Percentiles rank a stretch among this genome's conserved stretches.
Conservation (phyloP, 2,113 vertebrate species). For the Bujurquina vittata region DNA sequence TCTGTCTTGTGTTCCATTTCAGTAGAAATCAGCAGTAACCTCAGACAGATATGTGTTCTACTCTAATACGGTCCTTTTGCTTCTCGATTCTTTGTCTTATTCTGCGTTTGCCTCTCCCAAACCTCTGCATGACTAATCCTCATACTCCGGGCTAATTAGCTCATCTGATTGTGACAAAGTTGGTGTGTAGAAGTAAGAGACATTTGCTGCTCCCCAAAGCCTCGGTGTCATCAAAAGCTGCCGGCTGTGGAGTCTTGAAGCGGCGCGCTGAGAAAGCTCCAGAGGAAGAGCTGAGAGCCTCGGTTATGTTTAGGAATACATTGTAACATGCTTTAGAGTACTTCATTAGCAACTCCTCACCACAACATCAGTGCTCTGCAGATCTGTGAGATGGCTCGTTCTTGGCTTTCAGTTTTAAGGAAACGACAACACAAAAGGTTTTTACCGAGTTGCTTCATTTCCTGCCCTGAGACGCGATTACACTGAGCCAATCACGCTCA, state of each 20-base stretch:
- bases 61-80: background rate
- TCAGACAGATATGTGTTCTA: background rate
- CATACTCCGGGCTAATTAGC: constrained; percentile 74
- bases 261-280: constrained; percentile 12
- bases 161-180: constrained; percentile 75
- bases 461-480: background rate
- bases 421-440: background rate
- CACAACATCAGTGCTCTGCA: background rate
- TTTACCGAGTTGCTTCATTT: background rate
- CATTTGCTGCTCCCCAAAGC: constrained; percentile 58
- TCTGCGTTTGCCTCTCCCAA: background rate
- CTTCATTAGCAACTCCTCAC: constrained; percentile 22
- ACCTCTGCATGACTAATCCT: constrained; percentile 58
- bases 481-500: background rate
- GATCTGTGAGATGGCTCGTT: background rate
- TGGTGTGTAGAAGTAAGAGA: constrained; percentile 38
- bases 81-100: constrained; percentile 29
- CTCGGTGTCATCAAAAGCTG: constrained; percentile 42
- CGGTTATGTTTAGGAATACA: background rate
- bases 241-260: constrained; percentile 58
- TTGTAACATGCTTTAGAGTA: background rate
- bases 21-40: background rate
- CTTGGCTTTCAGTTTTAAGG: background rate
- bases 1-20: background rate
- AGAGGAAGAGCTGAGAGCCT: constrained; percentile 26